A percentile compares a stretch with the other conserved stretches of the same genome.
These are phyloP conservation scores for Sitophilus oryzae DNA, from an alignment of 1,140 invertebrate species.

Conservation along the genomic window DNA sequence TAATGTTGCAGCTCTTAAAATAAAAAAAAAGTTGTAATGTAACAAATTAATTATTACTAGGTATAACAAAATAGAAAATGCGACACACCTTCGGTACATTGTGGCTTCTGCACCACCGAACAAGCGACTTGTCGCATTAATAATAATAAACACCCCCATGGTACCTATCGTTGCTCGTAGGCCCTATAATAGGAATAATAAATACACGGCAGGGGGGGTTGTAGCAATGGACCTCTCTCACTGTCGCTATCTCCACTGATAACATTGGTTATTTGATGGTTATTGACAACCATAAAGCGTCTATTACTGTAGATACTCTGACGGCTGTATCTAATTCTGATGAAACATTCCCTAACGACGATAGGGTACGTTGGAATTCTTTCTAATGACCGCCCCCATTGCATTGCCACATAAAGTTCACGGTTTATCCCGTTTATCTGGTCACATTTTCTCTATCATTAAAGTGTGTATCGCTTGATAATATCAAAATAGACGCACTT, in stretches of 20 bases:
- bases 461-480: too few relatives aligned
- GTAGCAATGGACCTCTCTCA: constrained; percentile 18
- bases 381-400: too few relatives aligned
- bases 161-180: constrained; percentile 11
- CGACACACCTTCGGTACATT: background rate
- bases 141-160: constrained; percentile 21
- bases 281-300: constrained; percentile 27
- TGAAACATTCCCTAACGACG: constrained; percentile 23
- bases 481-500: too few relatives aligned
- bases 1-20: too few relatives aligned
- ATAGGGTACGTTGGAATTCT: constrained; percentile 16
- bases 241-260: constrained; percentile 24
- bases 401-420: too few relatives aligned
- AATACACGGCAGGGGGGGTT: constrained; percentile 15
- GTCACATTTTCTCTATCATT: too few relatives aligned
- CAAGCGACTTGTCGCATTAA: constrained; percentile 20
- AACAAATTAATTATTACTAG: too few relatives aligned
- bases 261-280: constrained; percentile 29
- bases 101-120: background rate
- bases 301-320: constrained; percentile 23
- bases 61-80: background rate
- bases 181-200: constrained; percentile 23
- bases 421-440: too few relatives aligned
- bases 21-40: too few relatives aligned
- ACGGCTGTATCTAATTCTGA: constrained; percentile 27